Conservation (phyloP, 1,140 invertebrate species). For the Panagrolaimus sp. region DNA sequence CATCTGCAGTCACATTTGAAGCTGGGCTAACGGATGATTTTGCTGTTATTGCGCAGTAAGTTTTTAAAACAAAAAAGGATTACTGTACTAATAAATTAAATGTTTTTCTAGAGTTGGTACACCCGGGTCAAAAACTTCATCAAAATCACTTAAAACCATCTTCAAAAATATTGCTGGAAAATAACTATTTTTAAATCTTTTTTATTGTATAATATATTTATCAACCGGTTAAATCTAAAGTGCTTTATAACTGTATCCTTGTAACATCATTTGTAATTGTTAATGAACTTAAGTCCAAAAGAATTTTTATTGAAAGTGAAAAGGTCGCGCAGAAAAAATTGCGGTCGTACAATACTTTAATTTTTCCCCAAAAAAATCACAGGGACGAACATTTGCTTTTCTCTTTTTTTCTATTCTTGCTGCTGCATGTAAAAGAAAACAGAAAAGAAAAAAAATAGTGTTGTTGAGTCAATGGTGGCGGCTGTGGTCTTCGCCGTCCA, state of each 20-base stretch:
- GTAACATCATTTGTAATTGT: too few species aligned
- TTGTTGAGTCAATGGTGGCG: too few species aligned
- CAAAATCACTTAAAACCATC: background rate
- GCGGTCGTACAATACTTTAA: too few species aligned
- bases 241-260: too few species aligned
- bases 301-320: too few species aligned
- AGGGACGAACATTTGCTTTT: too few species aligned
- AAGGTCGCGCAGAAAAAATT: too few species aligned
- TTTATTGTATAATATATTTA: background rate
- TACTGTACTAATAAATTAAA: slow-evolving; percentile 9
- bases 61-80: slow-evolving; percentile 32
- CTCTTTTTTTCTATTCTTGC: too few species aligned
- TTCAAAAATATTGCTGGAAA: background rate
- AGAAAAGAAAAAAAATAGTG: background rate
- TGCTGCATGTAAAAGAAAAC: slow-evolving; percentile 3
- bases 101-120: background rate
- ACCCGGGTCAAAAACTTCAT: background rate
- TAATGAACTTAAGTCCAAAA: too few species aligned
- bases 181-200: too few species aligned
- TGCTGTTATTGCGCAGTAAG: slow-evolving; percentile 77
- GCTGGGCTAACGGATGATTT: slow-evolving; percentile 81
- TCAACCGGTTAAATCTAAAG: background rate
- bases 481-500: background rate
- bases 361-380: too few species aligned
- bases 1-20: slow-evolving; percentile 58